Evolutionary conservation across 2,888 invertebrate genomes (phyloP), one percentile per base, ranked within the genome.

Genomic region (Philereme vetulata): DNA sequence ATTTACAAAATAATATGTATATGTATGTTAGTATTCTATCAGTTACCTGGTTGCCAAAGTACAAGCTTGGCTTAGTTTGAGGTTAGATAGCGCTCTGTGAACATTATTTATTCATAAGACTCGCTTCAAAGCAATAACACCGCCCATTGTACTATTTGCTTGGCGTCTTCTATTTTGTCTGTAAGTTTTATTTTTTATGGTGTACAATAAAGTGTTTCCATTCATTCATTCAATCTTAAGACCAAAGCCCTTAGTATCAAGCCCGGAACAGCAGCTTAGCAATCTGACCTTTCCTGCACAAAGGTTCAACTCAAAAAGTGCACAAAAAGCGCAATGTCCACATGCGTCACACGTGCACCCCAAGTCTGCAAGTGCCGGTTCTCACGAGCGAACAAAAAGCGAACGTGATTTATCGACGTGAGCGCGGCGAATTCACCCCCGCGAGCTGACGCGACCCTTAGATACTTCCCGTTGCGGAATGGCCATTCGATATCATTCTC

Each of bases 341-440:
- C 62, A 72, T 72, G 69, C 59, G 48, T 42, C 65, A 67, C 72
- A 68, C 70, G 69, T 68, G 69, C 71, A 66, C 49, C 60, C 56
- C 43, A 57, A 21, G 21, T 21, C 47, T 69, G 56, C 84, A 84
- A 82, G 82, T 84, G 86, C 79, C 76, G 64, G 74, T 85, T 86
- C 87, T 85, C 88, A 87, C 86, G 86, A 83, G 66, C 63, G 66
- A 58, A 79, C 78, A 80, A 80, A 76, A 76, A 54, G 68, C 62
- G 53, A 70, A 75, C 79, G 82, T 86, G 87, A 84, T 85, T 84
- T 86, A 86, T 86, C 85, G 76, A 74, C 67, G 67, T 71, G 72
- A 68, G 70, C 65, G 63, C 50, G 55, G 56, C 71, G 70, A 68
- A 71, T 67, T 65, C 68, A 65, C 74, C 72, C 79, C 58, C 70